Base-by-base conservation (phyloP, 2,113 vertebrate species). In the Setophaga petechia region DNA sequence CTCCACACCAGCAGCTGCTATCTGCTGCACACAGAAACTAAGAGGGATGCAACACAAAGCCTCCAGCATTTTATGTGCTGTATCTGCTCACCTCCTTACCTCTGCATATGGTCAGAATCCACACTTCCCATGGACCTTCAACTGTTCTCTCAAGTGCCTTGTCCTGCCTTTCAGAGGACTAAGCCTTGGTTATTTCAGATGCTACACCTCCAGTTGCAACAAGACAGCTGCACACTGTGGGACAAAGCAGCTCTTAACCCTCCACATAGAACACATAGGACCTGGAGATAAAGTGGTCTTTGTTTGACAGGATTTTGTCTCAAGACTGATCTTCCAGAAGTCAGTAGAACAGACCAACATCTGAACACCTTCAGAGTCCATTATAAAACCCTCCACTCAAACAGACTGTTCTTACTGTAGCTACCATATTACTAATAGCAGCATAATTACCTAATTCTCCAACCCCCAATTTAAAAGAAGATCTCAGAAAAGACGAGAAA, bases 341-440 rank as follows among this genome's bases (percentile, higher is more conserved):
- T 81, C 61, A 90, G 35, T 25, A 59, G 54, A 61, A 82, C 4
- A 93, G 80, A 72, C 6, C 33, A 78, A 30, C 43, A 52, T 46
- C 44, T 75, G 47, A 92, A 83, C 22, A 86, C 31, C 68, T 93
- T 88, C 76, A 78, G 76, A 89, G 80, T 71, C 86, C 88, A 62
- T 84, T 65, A 87, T 18, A 90, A 90, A 93, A 72, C 90, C 44
- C 57, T 84, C 47, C 73, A 89, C 65, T 92, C 2, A 31, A 92
- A 95, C 63, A 95, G 88, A 83, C 7, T 90, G 66, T 65, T 93
- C 82, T 49, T 90, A 49, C 75, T 68, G 20, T 68, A 94, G 44
- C 93, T 71, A 76, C 73, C 72, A 84, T 92, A 86, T 58, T 90
- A 90, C 85, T 89, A 89, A 95, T 75, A 95, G 83, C 68, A 90